Percentiles rank a stretch among this genome's conserved stretches.
Evolutionary conservation across 2,888 invertebrate genomes (phyloP).

Genomic region (Globia sparganii): DNA sequence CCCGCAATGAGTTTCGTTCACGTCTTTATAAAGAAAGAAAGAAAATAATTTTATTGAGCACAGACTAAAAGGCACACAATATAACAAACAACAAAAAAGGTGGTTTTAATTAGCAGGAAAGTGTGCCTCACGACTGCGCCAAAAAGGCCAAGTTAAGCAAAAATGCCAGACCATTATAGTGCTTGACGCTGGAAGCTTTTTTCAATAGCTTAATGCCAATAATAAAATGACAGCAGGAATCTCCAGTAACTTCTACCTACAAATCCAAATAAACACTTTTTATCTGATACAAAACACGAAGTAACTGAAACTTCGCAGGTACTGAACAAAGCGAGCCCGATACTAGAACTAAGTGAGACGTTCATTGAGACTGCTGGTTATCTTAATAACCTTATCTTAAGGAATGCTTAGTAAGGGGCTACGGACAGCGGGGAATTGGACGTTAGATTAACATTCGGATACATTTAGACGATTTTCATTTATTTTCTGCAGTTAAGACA

Average conservation of each 20-base stretch:
- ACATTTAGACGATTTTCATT: slow-evolving; percentile 4
- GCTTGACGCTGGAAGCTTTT: background rate
- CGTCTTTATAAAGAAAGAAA: background rate
- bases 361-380: slow-evolving; percentile 55
- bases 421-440: slow-evolving; percentile 20
- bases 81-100: too few relatives aligned
- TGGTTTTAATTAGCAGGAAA: too few relatives aligned
- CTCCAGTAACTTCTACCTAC: background rate
- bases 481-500: background rate
- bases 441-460: slow-evolving; percentile 20
- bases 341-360: slow-evolving; percentile 46
- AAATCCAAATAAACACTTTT: background rate
- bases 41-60: background rate
- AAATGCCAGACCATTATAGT: too few relatives aligned
- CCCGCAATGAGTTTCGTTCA: background rate
- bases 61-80: too few relatives aligned
- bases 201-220: background rate
- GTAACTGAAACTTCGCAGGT: slow-evolving; percentile 32
- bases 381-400: slow-evolving; percentile 61
- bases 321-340: slow-evolving; percentile 28
- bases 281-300: slow-evolving; percentile 20
- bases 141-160: too few relatives aligned
- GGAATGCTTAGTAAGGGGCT: slow-evolving; percentile 42
- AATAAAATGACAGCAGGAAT: background rate
- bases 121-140: too few relatives aligned